Evolutionary conservation across 2,888 invertebrate species (phyloP).

Genomic region (Saturnia pavonia): DNA sequence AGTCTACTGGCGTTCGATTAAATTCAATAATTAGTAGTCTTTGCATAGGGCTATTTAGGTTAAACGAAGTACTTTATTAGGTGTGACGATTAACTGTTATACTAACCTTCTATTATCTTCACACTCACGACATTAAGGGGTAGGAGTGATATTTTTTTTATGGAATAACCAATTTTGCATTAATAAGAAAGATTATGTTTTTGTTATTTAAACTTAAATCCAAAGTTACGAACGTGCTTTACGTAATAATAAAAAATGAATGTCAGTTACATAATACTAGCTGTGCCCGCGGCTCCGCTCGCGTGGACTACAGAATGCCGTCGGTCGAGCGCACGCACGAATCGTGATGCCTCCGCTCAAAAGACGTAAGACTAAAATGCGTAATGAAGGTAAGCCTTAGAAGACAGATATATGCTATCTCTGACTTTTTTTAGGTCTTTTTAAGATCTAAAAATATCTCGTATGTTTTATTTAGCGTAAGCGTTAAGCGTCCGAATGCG

Average conservation of each 20-base stretch:
- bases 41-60: constrained; percentile 4
- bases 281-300: too few species aligned
- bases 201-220: background rate
- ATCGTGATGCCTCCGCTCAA: too few species aligned
- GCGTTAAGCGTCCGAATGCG: too few species aligned
- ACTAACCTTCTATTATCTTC: background rate
- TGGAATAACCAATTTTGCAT: too few species aligned
- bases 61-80: background rate
- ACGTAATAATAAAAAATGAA: background rate
- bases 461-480: too few species aligned
- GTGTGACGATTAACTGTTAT: background rate
- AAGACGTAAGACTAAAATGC: too few species aligned
- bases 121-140: background rate
- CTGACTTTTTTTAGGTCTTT: too few species aligned
- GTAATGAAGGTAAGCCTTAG: too few species aligned
- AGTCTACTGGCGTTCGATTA: background rate
- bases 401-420: too few species aligned
- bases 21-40: constrained; percentile 4
- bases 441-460: too few species aligned
- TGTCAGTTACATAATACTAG: background rate
- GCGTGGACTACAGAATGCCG: too few species aligned
- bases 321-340: too few species aligned
- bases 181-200: background rate
- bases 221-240: constrained; percentile 9
- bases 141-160: background rate